These are phyloP conservation scores for Drosophila novamexicana DNA, from an alignment of 1,140 invertebrate species.

Conservation along the genomic window DNA sequence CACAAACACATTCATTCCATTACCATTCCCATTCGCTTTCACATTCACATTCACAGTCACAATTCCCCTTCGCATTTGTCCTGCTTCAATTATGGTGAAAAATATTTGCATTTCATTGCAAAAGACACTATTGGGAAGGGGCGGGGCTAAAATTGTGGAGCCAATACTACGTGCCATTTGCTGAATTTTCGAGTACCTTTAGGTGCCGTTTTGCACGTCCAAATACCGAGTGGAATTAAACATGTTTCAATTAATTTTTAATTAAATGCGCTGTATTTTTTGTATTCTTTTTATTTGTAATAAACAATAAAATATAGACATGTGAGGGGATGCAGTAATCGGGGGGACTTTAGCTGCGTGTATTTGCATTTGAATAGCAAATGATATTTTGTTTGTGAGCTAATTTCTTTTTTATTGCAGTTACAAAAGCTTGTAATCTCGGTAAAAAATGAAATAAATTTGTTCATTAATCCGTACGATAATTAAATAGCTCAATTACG, in stretches of 20 bases:
- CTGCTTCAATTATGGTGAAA: slow-evolving; percentile 60
- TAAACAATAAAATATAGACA: background rate
- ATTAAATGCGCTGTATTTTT: slow-evolving; percentile 51
- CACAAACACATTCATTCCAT: slow-evolving; percentile 16
- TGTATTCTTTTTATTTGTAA: background rate
- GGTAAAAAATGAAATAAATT: slow-evolving; percentile 1
- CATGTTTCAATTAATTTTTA: slow-evolving; percentile 60
- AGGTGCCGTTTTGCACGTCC: slow-evolving; percentile 7
- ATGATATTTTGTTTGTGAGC: background rate
- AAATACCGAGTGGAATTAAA: slow-evolving; percentile 47
- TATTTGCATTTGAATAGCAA: slow-evolving; percentile 7
- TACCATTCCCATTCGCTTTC: background rate
- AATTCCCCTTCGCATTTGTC: slow-evolving; percentile 54
- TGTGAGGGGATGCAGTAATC: background rate
- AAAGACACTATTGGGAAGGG: slow-evolving; percentile 3
- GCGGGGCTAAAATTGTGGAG: background rate
- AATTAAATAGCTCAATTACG: background rate
- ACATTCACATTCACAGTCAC: slow-evolving; percentile 42
- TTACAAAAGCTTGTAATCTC: background rate
- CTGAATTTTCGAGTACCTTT: slow-evolving; percentile 39
- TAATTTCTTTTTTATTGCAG: background rate
- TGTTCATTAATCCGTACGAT: slow-evolving; percentile 5
- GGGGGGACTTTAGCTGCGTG: too few relatives aligned
- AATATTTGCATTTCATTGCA: slow-evolving; percentile 54
- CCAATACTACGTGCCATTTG: slow-evolving; percentile 56